These are phyloP conservation scores for Octodonta nipae DNA, from an alignment of 2,888 invertebrate genomes.

Conservation along the genomic window DNA sequence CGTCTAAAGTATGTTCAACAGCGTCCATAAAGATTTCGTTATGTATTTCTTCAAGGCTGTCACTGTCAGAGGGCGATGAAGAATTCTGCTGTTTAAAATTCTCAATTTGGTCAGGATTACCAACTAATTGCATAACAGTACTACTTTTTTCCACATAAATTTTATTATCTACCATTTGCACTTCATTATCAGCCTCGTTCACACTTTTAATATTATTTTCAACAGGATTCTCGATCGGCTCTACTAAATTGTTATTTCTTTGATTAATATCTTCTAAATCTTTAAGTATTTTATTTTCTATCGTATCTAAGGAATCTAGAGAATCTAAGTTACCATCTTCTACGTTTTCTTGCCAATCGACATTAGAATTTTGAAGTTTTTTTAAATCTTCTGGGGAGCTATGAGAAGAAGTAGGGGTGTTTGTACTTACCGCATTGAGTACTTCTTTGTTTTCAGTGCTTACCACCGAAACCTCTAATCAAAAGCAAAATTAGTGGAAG, in stretches of 20 bases:
- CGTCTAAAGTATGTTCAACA: no score
- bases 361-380: constrained; percentile 13
- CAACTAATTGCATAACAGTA: constrained; percentile 31
- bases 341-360: constrained; percentile 5
- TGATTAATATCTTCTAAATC: constrained; percentile 23
- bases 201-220: constrained; percentile 4
- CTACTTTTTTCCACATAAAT: constrained; percentile 33
- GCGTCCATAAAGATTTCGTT: no score
- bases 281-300: constrained; percentile 23
- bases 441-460: constrained; percentile 17
- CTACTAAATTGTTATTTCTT: constrained; percentile 16
- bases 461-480: neutral
- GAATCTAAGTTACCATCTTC: constrained; percentile 9
- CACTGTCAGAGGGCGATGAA: neutral
- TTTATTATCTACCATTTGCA: constrained; percentile 15
- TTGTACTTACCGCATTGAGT: constrained; percentile 32
- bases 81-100: neutral
- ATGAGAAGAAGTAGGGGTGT: constrained; percentile 9
- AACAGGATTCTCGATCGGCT: neutral
- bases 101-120: constrained; percentile 13
- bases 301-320: constrained; percentile 14
- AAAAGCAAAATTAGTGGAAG: no score
- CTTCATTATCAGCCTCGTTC: neutral
- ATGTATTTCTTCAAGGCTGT: constrained; percentile 4
- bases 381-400: constrained; percentile 18